Evolutionary conservation across 1,140 invertebrate genomes (phyloP).

Genomic region (Thaumatotibia leucotreta): DNA sequence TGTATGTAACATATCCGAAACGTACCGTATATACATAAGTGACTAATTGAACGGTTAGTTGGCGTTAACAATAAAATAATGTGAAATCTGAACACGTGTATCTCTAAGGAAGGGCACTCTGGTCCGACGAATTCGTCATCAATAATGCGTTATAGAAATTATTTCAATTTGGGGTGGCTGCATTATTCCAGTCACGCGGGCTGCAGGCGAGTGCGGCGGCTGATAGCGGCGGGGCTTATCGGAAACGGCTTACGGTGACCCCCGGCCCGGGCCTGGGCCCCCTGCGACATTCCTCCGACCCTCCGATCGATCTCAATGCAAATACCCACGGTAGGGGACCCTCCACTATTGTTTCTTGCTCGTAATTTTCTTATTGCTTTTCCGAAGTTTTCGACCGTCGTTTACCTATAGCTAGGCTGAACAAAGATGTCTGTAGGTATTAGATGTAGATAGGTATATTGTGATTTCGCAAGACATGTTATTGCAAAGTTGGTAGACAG

Average conservation of each 20-base stretch:
- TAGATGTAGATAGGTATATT: neutral
- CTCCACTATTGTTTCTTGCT: slow-evolving; percentile 55
- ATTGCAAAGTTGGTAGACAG: neutral
- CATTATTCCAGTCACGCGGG: slow-evolving; percentile 66
- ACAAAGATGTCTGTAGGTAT: neutral
- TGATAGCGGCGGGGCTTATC: slow-evolving; percentile 71
- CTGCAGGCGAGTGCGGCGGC: slow-evolving; percentile 61
- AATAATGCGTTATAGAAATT: slow-evolving; percentile 52
- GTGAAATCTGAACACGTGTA: slow-evolving; percentile 12
- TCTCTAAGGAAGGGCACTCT: slow-evolving; percentile 10
- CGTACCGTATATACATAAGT: no score
- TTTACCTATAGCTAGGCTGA: neutral
- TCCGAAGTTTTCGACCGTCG: slow-evolving; percentile 12
- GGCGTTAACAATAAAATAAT: neutral
- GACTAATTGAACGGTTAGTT: no score
- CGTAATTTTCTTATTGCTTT: slow-evolving; percentile 64
- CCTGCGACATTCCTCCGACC: slow-evolving; percentile 25
- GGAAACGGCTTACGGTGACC: slow-evolving; percentile 74
- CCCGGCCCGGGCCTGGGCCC: slow-evolving; percentile 50
- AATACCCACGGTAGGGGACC: slow-evolving; percentile 49
- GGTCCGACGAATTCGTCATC: slow-evolving; percentile 28
- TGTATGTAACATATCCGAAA: no score
- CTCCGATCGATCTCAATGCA: slow-evolving; percentile 72
- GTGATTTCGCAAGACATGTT: neutral
- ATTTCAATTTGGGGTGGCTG: slow-evolving; percentile 66